Evolutionary conservation across 2,797 vertebrate genomes (phyloP), one percentile per base, ranked within the genome.

Genomic region (Helostoma temminkii): DNA sequence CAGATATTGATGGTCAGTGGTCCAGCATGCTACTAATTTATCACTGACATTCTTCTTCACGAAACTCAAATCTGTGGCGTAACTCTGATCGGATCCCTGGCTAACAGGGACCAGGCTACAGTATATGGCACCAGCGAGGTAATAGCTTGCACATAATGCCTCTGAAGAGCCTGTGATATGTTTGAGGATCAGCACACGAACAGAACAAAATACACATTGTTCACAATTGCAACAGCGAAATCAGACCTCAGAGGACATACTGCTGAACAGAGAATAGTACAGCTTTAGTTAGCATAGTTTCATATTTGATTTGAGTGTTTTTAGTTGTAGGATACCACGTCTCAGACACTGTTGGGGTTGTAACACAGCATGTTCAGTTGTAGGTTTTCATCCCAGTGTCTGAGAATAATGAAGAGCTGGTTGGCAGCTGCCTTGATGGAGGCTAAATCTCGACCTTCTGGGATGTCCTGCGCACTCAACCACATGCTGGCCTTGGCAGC

Each of bases 361-460:
- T 99, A 99, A 80, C 98, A 99, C 26, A 99, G 94, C 95, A 98
- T 93, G 75, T 97, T 97, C 79, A 99, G 95, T 79, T 98, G 96
- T 74, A 99, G 94, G 85, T 96, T 98, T 57, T 99, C 97, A 18
- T 99, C 95, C 98, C 98, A 99, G 92, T 99, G 98, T 66, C 96
- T 92, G 74, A 99, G 96, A 72, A 99, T 95, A 80, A 99, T 96
- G 6, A 99, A 99, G 36, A 99, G 96, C 91, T 99, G 97, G 82
- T 97, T 97, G 73, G 97, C 97, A 0, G 96, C 93, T 0, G 96
- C 90, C 88, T 96, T 97, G 76, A 99, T 86, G 0, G 81, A 45
- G 25, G 91, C 92, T 66, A 95, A 87, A 3, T 95, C 95, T 60
- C 92, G 92, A 32, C 95, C 95, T 69, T 95, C 95, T 0, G 98